Evolutionary conservation across 2,113 vertebrate species (phyloP), one percentile per base, ranked within the genome.

Genomic region (Ophiodon elongatus): DNA sequence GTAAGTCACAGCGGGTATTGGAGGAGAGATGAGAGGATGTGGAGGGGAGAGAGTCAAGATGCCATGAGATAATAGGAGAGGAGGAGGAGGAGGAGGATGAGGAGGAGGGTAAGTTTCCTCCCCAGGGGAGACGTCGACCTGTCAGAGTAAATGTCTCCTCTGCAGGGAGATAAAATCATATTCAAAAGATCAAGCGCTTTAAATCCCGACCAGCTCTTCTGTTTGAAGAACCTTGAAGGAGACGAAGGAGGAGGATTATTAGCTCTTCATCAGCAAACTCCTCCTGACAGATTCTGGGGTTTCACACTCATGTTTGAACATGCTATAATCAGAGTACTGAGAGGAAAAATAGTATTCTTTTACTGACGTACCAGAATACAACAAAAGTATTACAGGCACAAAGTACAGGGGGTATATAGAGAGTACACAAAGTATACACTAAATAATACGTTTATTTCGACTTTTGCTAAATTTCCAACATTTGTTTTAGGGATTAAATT

Each of bases 91-190:
- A 64, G 21, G 41, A 59, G 57, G 68, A 27, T 71, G 84, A 73
- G 69, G 39, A 27, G 74, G 84, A 73, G 65, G 74, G 54, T 65
- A 73, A 70, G 76, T 54, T 73, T 85, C 76, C 71, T 81, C 71
- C 86, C 73, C 86, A 45, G 56, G 82, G 80, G 78, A 90, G 79
- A 73, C 33, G 68, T 79, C 13, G 87, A 86, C 83, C 86, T 87
- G 86, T 85, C 79, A 88, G 82, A 88, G 85, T 88, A 91, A 92
- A 92, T 91, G 86, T 91, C 86, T 85, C 64, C 43, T 89, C 91
- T 78, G 75, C 89, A 74, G 86, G 84, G 84, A 92, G 70, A 85
- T 73, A 52, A 88, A 89, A 85, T 85, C 89, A 88, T 89, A 88
- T 91, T 92, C 86, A 92, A 27, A 90, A 91, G 82, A 88, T 82